These are phyloP conservation scores for Equus quagga DNA, from an alignment of 2,113 vertebrate genomes.

Conservation along the genomic window DNA sequence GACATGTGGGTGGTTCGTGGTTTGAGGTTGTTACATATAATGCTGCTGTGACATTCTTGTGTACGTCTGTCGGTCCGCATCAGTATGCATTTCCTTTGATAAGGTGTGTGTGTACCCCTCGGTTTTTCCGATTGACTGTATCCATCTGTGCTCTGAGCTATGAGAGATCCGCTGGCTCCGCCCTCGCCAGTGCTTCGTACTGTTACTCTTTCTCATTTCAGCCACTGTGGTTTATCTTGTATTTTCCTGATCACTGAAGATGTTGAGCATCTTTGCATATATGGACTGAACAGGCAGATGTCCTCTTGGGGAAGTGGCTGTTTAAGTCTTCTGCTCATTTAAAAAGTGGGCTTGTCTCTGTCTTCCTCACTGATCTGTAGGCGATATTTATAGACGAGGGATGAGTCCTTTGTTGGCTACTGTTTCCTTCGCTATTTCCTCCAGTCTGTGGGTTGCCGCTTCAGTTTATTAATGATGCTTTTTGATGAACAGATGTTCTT, in stretches of 20 bases:
- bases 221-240: background rate
- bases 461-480: background rate
- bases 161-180: accelerated
- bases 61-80: accelerated
- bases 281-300: accelerated
- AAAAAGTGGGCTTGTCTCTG: background rate
- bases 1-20: background rate
- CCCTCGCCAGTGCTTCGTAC: accelerated
- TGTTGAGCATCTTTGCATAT: background rate
- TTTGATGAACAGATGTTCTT: slow-evolving; percentile 21
- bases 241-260: background rate
- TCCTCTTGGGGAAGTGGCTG: background rate
- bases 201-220: background rate
- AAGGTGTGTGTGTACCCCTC: background rate
- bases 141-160: accelerated
- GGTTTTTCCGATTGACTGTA: background rate
- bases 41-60: accelerated
- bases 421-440: background rate
- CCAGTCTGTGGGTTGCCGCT: background rate
- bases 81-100: too few relatives aligned
- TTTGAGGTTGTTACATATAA: background rate
- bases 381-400: background rate
- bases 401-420: background rate
- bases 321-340: background rate
- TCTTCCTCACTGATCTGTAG: background rate